These are phyloP conservation scores for Eupsittula cactorum DNA, from an alignment of 2,113 vertebrate species.

Conservation along the genomic window DNA sequence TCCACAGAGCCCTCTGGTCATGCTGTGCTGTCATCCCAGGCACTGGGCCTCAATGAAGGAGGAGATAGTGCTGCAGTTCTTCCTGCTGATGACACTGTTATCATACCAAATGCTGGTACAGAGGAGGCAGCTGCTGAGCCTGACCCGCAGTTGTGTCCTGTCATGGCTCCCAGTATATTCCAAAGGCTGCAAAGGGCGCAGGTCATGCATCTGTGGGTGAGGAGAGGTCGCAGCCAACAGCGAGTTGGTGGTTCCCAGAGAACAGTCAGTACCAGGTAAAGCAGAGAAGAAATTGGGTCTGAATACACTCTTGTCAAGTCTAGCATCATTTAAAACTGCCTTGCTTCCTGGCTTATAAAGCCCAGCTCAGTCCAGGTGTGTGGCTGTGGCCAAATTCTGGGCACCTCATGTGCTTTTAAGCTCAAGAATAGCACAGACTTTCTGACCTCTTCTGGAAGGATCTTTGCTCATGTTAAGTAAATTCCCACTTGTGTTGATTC, in stretches of 20 bases:
- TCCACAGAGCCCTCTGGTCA: background rate
- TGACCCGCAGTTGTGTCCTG: background rate
- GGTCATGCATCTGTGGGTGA: rapidly evolving
- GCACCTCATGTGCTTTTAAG: background rate
- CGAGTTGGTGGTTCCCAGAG: conserved; percentile 67
- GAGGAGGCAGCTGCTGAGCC: conserved; percentile 16
- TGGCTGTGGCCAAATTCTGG: background rate
- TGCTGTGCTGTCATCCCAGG: rapidly evolving
- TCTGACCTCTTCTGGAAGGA: background rate
- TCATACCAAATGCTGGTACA: conserved; percentile 50
- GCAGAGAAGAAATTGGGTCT: background rate
- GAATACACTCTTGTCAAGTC: background rate
- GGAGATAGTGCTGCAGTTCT: background rate
- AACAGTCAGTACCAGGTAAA: conserved; percentile 67
- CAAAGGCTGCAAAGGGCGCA: conserved; percentile 54
- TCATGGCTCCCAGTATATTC: background rate
- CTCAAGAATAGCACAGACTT: background rate
- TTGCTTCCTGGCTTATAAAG: background rate
- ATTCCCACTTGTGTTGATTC: background rate
- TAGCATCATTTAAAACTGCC: background rate
- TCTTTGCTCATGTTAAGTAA: background rate
- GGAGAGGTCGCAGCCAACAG: conserved; percentile 31
- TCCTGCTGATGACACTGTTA: background rate
- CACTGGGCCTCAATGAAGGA: background rate
- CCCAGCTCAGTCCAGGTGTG: background rate